Evolutionary conservation across 2,113 vertebrate species (phyloP).

Genomic region (Misgurnus mizolepis): DNA sequence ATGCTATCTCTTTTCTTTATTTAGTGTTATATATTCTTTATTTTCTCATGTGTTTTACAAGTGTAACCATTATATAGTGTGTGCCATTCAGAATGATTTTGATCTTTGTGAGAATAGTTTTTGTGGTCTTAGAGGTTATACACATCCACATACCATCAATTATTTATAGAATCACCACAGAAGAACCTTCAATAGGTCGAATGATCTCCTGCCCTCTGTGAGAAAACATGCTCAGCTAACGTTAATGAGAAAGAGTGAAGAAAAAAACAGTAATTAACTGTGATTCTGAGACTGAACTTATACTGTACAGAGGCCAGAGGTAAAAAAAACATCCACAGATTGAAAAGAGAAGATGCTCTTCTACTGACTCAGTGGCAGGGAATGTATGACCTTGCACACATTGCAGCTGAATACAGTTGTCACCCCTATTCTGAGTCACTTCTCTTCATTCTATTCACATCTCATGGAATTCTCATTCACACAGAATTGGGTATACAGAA

Average conservation of each 20-base stretch:
- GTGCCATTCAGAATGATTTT: background rate
- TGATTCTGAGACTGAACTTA: background rate
- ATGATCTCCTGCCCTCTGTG: background rate
- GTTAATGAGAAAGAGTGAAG: background rate
- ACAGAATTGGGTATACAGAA: too few relatives aligned
- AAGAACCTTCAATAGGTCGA: background rate
- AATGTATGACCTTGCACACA: background rate
- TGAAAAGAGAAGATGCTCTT: background rate
- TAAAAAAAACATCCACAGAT: background rate
- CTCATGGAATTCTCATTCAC: too few relatives aligned
- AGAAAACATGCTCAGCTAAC: background rate
- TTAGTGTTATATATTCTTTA: too few relatives aligned
- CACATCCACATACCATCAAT: background rate
- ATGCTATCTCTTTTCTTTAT: too few relatives aligned
- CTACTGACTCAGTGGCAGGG: background rate
- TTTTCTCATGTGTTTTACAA: too few relatives aligned
- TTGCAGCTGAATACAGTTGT: background rate
- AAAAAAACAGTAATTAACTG: background rate
- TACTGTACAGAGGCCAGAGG: background rate
- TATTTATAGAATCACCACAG: background rate
- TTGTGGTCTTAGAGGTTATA: background rate
- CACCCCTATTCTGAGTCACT: background rate
- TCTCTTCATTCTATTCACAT: background rate
- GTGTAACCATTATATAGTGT: background rate
- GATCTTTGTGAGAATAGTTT: background rate